A percentile compares a stretch with the other conserved stretches of the same genome.
Evolutionary conservation across 1,140 invertebrate species (phyloP).

Genomic region (Drosophila truncata): DNA sequence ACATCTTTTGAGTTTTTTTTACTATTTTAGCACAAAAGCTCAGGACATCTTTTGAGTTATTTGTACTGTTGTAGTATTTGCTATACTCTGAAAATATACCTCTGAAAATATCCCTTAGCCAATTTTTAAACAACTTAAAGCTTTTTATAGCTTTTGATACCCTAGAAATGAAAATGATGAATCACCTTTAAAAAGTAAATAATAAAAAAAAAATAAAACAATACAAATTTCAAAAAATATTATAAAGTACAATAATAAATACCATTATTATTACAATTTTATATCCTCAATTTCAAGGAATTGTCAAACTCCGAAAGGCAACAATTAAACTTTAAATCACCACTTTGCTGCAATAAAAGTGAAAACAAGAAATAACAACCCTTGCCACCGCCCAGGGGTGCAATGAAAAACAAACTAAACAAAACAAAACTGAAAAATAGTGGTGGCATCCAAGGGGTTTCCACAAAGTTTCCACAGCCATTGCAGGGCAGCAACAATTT

Average conservation of each 20-base stretch:
- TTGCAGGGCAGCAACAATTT: conserved; percentile 34
- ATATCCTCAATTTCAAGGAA: not conserved
- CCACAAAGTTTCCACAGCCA: conserved; percentile 30
- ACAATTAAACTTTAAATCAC: not conserved
- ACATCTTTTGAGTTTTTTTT: too few species aligned
- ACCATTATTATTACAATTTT: not conserved
- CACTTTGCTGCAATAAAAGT: conserved; percentile 4
- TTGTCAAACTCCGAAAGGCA: not conserved
- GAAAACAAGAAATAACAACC: conserved; percentile 8
- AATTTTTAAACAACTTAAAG: conserved; percentile 1
- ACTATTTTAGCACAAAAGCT: too few species aligned
- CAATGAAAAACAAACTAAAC: conserved; percentile 23
- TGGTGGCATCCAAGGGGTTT: not conserved
- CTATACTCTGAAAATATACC: too few species aligned
- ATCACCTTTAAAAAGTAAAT: too few species aligned
- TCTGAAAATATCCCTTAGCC: not conserved
- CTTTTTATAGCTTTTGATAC: conserved; percentile 6
- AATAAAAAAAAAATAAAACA: not conserved
- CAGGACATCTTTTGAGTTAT: too few species aligned
- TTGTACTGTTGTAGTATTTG: too few species aligned
- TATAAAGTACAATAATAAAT: not conserved
- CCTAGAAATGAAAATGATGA: not conserved
- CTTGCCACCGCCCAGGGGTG: conserved; percentile 9
- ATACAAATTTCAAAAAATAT: not conserved
- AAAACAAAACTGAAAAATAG: conserved; percentile 26